These are phyloP conservation scores for Electrona antarctica DNA, from an alignment of 2,113 vertebrate species.

Conservation along the genomic window DNA sequence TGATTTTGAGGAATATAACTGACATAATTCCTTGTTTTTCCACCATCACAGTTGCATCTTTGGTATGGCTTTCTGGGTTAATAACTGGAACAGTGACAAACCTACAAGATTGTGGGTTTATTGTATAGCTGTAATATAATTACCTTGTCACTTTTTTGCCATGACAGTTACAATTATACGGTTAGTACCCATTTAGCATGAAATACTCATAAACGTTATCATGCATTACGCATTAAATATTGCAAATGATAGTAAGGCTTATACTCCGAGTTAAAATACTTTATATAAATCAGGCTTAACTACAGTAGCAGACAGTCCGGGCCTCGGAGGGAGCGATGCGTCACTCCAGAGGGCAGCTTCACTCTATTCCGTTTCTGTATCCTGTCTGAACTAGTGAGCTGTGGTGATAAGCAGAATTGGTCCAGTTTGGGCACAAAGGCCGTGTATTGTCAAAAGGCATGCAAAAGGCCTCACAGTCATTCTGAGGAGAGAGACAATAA, in stretches of 20 bases:
- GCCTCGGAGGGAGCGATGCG: neutral
- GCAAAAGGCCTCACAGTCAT: slow-evolving; percentile 43
- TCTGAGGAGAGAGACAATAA: slow-evolving; percentile 33
- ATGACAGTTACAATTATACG: neutral
- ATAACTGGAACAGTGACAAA: neutral
- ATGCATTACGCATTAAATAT: neutral
- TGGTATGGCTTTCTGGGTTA: neutral
- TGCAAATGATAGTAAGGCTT: neutral
- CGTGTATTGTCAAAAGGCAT: slow-evolving; percentile 39
- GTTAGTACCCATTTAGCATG: neutral
- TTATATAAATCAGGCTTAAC: no score
- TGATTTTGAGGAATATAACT: neutral
- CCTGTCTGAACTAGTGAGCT: slow-evolving; percentile 25
- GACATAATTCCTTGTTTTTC: neutral
- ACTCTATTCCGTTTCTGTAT: neutral
- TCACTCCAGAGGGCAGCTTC: neutral
- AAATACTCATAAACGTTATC: neutral
- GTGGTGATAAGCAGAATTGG: slow-evolving; percentile 69
- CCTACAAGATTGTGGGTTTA: neutral
- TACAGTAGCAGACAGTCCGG: neutral
- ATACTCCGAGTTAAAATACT: no score
- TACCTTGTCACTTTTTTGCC: neutral
- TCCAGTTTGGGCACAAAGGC: slow-evolving; percentile 69
- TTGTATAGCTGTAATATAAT: neutral
- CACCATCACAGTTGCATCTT: neutral